Evolutionary conservation across 2,888 invertebrate species (phyloP).

Genomic region (Dexiosoma caninum): DNA sequence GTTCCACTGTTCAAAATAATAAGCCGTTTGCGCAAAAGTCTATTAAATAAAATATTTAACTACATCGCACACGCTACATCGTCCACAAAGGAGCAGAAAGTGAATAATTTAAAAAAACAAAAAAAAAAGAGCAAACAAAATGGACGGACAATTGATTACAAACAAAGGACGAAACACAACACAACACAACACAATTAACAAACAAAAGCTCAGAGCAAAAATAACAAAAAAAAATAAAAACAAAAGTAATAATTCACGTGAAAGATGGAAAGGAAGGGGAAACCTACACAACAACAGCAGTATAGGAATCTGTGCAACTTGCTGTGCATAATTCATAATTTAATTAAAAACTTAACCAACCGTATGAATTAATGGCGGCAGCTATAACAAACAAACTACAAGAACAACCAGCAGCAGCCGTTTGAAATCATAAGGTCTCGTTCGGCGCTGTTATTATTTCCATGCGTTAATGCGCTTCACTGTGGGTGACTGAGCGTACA

Average conservation of each 20-base stretch:
- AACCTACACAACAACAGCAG: background rate
- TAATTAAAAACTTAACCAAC: constrained; percentile 76
- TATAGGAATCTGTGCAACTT: constrained; percentile 74
- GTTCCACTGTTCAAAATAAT: background rate
- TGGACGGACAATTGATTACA: background rate
- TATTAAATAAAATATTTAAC: background rate
- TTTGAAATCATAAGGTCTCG: constrained; percentile 40
- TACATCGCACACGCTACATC: background rate
- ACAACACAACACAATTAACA: background rate
- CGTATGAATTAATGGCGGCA: constrained; percentile 69
- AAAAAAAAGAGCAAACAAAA: background rate
- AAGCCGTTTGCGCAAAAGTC: constrained; percentile 7
- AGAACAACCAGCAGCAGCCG: background rate
- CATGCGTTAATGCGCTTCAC: constrained; percentile 25
- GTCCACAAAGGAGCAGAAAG: background rate
- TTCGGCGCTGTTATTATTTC: background rate
- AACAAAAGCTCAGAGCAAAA: background rate
- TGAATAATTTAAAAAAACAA: background rate
- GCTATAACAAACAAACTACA: constrained; percentile 12
- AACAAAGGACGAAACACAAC: background rate
- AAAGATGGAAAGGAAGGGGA: background rate
- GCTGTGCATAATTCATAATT: constrained; percentile 77
- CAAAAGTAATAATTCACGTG: background rate
- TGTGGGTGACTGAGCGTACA: constrained; percentile 35
- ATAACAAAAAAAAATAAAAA: background rate